A percentile compares a stretch with the other conserved stretches of the same genome.
These are phyloP conservation scores for Calonectris borealis DNA, from an alignment of 2,113 vertebrate species.

Conservation along the genomic window DNA sequence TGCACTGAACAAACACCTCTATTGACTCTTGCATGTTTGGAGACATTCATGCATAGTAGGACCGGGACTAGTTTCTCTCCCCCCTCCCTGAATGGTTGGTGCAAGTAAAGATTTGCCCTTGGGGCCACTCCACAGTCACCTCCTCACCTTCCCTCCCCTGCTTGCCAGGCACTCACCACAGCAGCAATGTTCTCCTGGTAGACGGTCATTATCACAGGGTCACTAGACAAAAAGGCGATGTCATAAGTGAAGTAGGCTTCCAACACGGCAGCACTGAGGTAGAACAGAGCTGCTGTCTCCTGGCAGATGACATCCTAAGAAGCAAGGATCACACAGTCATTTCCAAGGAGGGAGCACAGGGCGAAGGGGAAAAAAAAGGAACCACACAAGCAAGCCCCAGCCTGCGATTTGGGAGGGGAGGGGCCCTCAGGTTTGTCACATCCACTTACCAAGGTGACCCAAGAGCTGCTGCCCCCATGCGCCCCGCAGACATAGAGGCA, in stretches of 20 bases:
- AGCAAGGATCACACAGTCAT: not conserved
- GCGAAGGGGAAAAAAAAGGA: not conserved
- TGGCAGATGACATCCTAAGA: conserved; percentile 79
- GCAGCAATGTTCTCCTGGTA: conserved; percentile 77
- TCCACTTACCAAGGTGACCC: conserved; percentile 64
- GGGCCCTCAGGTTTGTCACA: no score
- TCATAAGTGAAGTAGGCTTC: conserved; percentile 50
- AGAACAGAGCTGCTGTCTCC: conserved; percentile 74
- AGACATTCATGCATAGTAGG: accelerated
- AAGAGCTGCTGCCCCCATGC: conserved; percentile 20
- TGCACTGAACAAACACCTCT: not conserved
- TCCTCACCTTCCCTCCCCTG: not conserved
- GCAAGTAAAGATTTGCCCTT: not conserved
- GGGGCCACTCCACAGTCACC: not conserved
- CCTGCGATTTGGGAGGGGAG: not conserved
- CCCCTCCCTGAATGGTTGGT: not conserved
- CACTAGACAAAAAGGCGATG: accelerated
- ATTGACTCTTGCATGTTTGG: not conserved
- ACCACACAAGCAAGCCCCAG: not conserved
- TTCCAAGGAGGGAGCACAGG: not conserved
- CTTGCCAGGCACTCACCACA: conserved; percentile 69
- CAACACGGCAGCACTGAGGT: conserved; percentile 78
- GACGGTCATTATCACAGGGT: accelerated
- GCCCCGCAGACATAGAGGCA: conserved; percentile 15
- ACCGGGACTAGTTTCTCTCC: not conserved